phyloP scores from a whole-genome alignment of 2,797 vertebrate genomes.

The Sebastes taczanowskii region DNA sequence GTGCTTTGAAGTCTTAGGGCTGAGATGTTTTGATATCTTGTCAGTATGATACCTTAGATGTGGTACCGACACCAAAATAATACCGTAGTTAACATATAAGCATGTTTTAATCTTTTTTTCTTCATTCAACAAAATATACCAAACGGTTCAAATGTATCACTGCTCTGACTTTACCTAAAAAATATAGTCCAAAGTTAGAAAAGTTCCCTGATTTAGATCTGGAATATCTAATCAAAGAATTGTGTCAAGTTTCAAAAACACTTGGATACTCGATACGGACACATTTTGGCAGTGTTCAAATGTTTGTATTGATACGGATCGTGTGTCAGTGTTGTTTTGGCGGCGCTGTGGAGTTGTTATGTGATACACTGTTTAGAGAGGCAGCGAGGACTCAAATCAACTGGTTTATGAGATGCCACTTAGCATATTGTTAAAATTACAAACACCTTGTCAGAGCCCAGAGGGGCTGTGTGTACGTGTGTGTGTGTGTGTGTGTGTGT shows the following conservation, averaged over 20 bases:
- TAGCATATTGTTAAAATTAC: conserved; percentile 3
- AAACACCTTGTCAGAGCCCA: not conserved
- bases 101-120: not conserved
- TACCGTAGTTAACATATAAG: not conserved
- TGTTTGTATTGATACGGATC: conserved; percentile 10
- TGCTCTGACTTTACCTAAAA: not conserved
- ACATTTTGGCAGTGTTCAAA: not conserved
- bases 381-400: not conserved
- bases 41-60: not conserved
- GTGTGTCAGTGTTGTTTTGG: conserved; percentile 9
- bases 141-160: not conserved
- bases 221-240: not conserved
- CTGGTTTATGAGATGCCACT: conserved; percentile 3
- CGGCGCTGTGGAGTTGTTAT: not conserved
- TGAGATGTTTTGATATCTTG: not conserved
- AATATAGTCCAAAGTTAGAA: not conserved
- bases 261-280: not conserved
- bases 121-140: not conserved
- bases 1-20: not conserved
- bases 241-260: not conserved
- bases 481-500: not conserved
- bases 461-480: not conserved
- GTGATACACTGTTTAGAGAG: conserved; percentile 25
- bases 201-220: not conserved
- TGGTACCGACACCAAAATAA: not conserved